Evolutionary conservation across 2,797 vertebrate genomes (phyloP), one percentile per base, ranked within the genome.

Genomic region (Halcyon leucocephala): DNA sequence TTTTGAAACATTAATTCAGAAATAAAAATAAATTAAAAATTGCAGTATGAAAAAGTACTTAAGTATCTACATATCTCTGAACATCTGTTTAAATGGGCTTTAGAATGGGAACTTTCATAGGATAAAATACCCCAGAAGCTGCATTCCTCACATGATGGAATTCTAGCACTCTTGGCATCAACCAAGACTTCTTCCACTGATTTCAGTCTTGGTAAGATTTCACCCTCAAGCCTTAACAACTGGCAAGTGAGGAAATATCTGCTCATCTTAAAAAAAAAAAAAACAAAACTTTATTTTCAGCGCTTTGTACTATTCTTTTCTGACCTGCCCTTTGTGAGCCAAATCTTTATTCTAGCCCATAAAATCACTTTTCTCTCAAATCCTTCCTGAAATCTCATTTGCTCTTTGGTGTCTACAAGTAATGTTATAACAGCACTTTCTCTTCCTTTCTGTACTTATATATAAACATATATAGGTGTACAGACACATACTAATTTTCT

Each of bases 361-460:
- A 41, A 60, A 33, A 26, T 35, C 72, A 42, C 9, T 42, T 9
- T 49, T 48, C 46, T 52, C 72, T 72, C 41, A 83, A 18, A 37
- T 67, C 24, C 20, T 83, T 73, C 26, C 54, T 49, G 66, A 78
- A 67, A 14, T 44, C 16, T 55, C 15, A 37, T 37, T 61, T 83
- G 41, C 6, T 72, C 28, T 49, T 72, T 67, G 16, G 5, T 55
- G 29, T 28, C 48, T 64, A 58, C 7, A 28, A 69, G 73, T 17
- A 82, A 54, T 7, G 9, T 35, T 33, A 41, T 18, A 51, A 35
- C 6, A n/a, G 9, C 0, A 2, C 19, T 69, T 26, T 52, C n/a
- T 21, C 21, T 70, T 25, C 44, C 33, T 51, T 8, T 58, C 4
- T 60, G 29, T 0, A 0, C 35, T 3, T 28, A 6, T 51, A 5